Evolutionary conservation across 2,113 vertebrate genomes (phyloP), one percentile per base, ranked within the genome.

Genomic region (Nerophis lumbriciformis): DNA sequence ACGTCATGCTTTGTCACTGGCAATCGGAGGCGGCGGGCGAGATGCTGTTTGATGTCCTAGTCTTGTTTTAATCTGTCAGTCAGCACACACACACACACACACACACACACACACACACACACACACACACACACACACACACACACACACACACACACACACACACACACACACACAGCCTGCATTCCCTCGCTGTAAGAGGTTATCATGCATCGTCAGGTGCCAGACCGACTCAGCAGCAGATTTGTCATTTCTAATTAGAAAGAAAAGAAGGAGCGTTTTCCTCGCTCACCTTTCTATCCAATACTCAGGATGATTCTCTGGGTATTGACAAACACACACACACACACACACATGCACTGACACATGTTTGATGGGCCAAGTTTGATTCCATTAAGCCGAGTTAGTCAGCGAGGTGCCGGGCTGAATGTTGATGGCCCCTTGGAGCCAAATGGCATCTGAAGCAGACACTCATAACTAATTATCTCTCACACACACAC

Each of bases 191-290:
- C 75, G 72, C 63, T 77, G 81, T 77, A 79, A 79, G 78, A 71
- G 78, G 80, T 85, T 75, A 85, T 84, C 83, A 75, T 71, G 79
- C 74, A 55, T 71, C 67, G 66, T 79, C 84, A 82, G 83, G 77
- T 83, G 73, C 78, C 79, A 75, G 81, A 73, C 79, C 35, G 75
- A 80, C 79, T 78, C 81, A 72, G 76, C 75, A 69, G 76, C 78
- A 71, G 77, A 73, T 87, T 85, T 84, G 87, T 88, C 84, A 79
- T 81, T 87, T 83, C 78, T 86, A 86, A 88, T 87, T 86, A 88
- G 80, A 80, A 65, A 61, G 77, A 78, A 80, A 70, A 73, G 76
- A 66, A 64, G 66, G 28, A 65, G 61, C 71, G 73, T 75, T 73
- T 74, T 78, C 68, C 55, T 60, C 4, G 14, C 66, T 71, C 62